Percentiles rank a stretch among this genome's conserved stretches.
phyloP scores from a whole-genome alignment of 2,888 invertebrate species.

The Ichneumoninae sp. region DNA sequence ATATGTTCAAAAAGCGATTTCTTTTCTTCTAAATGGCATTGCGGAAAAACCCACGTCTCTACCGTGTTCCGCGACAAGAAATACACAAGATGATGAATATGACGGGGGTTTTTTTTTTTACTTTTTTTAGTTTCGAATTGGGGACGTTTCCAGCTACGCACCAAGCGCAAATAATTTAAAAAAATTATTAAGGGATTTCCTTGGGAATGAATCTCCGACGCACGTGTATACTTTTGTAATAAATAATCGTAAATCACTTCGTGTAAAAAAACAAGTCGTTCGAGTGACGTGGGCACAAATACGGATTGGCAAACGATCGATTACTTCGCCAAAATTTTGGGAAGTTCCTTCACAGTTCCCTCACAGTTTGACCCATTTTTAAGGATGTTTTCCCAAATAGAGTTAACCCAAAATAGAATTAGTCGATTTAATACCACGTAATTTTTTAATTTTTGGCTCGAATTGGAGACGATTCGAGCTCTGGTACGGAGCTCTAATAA shows the following conservation, averaged over 20 bases:
- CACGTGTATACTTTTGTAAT: too few relatives aligned
- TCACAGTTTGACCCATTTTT: neutral
- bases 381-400: too few relatives aligned
- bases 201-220: too few relatives aligned
- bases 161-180: neutral
- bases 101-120: too few relatives aligned
- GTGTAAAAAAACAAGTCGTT: constrained; percentile 5
- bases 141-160: neutral
- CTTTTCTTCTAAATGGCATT: too few relatives aligned
- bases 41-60: too few relatives aligned
- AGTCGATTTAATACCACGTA: too few relatives aligned
- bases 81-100: too few relatives aligned
- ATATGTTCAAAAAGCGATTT: too few relatives aligned
- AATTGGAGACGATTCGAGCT: neutral
- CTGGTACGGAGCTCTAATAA: neutral
- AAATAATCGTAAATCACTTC: neutral
- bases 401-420: too few relatives aligned
- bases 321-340: neutral
- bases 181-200: too few relatives aligned
- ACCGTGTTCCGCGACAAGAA: too few relatives aligned
- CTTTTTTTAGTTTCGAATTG: neutral
- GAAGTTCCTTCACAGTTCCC: neutral
- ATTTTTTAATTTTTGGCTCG: neutral
- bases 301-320: constrained; percentile 40
- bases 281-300: constrained; percentile 26